Percentiles rank a stretch among this genome's conserved stretches.
Evolutionary conservation across 2,888 invertebrate species (phyloP).

Genomic region (Lepidochrysops patricia): DNA sequence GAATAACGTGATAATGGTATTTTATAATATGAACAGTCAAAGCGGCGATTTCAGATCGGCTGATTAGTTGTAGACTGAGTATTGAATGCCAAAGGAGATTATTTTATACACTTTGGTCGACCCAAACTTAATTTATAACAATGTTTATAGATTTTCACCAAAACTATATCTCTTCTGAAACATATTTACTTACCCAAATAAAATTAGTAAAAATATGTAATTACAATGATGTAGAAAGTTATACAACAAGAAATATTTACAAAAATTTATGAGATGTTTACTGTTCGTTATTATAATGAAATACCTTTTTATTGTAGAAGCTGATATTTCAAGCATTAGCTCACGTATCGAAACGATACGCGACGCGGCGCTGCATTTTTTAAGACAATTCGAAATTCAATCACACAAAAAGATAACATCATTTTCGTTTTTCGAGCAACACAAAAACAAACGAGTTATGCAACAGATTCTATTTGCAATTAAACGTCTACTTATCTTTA

Average conservation of each 20-base stretch:
- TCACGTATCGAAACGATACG: too few relatives aligned
- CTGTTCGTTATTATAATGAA: background rate
- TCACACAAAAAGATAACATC: too few relatives aligned
- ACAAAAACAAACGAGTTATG: too few relatives aligned
- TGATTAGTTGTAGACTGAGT: background rate
- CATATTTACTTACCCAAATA: background rate
- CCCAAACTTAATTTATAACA: background rate
- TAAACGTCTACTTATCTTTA: too few relatives aligned
- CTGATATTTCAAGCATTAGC: background rate
- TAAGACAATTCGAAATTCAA: too few relatives aligned
- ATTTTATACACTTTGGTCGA: background rate
- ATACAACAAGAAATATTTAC: background rate
- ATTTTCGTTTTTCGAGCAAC: too few relatives aligned
- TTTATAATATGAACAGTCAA: too few relatives aligned
- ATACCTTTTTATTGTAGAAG: background rate
- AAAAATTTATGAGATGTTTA: background rate
- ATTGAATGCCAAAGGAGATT: constrained; percentile 1
- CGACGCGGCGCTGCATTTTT: too few relatives aligned
- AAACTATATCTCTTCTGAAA: background rate
- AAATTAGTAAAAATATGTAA: background rate
- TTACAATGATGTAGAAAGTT: background rate
- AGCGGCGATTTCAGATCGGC: too few relatives aligned
- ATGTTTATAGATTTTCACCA: background rate
- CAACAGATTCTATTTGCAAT: too few relatives aligned
- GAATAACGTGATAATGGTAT: too few relatives aligned